Base-by-base conservation (phyloP, 2,888 invertebrate genomes). In the Diplolepis rosae region DNA sequence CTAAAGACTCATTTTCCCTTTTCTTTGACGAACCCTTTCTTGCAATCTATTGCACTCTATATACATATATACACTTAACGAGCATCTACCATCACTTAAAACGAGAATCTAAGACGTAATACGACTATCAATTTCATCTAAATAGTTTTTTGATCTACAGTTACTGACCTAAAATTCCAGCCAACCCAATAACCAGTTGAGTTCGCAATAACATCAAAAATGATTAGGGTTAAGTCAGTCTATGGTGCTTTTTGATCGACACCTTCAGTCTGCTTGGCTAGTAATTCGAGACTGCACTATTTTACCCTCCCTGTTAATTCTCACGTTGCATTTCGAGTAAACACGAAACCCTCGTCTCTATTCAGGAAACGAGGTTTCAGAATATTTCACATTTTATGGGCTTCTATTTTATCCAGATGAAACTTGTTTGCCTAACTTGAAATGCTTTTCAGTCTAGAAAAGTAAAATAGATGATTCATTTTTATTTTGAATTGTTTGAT, bases 231-330 rank as follows among this genome's bases (percentile, higher is more conserved):
- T 35, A 22, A 22, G 13, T 56, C 32, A 68, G 66, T 70, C 66
- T 66, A 71, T 61, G 75, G 77, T 77, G 77, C 80, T 74, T 61
- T 51, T 69, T 61, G 72, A 77, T 75, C 74, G 79, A 71, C 72
- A 73, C 72, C 71, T 74, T 66, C 22, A 35, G 28, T 51, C 18
- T 51, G 35, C 56, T 56, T 56, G 11, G 13, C 13, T 30, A 56
- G 56, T 56, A 56, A 56, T n/a, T 13, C 22, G 22, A 56, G 22
- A 13, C 35, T 35, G 30, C 56, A 56, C 32, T 56, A 22, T 54
- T 54, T 27, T 6, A 54, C 32, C 35, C 30, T 56, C 56, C 22
- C 35, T 32, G 22, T 30, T 32, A 32, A 56, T 35, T 56, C 35
- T 56, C 56, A 56, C 13, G 35, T 56, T 56, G 35, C 56, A 56